A percentile compares a stretch with the other conserved stretches of the same genome.
Conservation (phyloP, 2,888 invertebrate genomes). For the Autographa pulchrina region DNA sequence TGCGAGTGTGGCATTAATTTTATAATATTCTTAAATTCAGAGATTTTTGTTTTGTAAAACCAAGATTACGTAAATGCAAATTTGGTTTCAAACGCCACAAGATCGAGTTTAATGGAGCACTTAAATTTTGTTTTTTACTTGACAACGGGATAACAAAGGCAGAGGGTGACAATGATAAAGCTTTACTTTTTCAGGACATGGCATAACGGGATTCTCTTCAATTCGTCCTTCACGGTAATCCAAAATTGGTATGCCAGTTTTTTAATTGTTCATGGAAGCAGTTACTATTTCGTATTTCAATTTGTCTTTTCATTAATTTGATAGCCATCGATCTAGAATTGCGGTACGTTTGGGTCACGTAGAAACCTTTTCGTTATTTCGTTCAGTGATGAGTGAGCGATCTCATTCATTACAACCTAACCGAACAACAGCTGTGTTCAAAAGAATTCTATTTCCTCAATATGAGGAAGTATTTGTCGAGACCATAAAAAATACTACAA, state of each 20-base stretch:
- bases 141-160: neutral
- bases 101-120: neutral
- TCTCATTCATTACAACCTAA: conserved; percentile 62
- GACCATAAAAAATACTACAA: neutral
- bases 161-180: neutral
- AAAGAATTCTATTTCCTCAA: conserved; percentile 28
- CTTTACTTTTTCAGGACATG: neutral
- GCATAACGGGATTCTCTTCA: no score
- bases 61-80: no score
- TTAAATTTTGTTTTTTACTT: neutral
- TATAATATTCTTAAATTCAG: no score
- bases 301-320: conserved; percentile 6
- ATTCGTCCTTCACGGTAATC: no score
- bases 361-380: conserved; percentile 32
- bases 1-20: no score
- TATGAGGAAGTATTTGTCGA: conserved; percentile 6
- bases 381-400: conserved; percentile 46
- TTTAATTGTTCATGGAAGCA: neutral
- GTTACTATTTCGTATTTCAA: neutral
- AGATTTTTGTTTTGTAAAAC: no score
- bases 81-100: no score
- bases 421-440: conserved; percentile 54
- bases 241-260: no score
- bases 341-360: conserved; percentile 16
- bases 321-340: conserved; percentile 1